Percentiles rank a stretch among this genome's conserved stretches.
phyloP scores from a whole-genome alignment of 2,113 vertebrate species.

The Ictalurus punctatus region DNA sequence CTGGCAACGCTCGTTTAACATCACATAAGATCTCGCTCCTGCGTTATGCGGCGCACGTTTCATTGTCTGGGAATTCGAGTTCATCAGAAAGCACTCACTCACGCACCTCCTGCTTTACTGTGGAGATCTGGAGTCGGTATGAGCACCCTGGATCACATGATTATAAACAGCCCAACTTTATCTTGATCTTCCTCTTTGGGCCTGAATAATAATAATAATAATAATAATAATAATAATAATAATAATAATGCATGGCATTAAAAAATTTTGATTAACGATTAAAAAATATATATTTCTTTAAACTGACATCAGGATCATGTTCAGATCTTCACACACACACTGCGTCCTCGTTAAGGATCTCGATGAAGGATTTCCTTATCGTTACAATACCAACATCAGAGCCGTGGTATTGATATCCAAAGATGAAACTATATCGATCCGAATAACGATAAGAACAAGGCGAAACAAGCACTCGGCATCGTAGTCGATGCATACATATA shows the following conservation, averaged over 20 bases:
- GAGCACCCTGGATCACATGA: background rate
- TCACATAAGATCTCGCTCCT: background rate
- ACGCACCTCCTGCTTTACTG: background rate
- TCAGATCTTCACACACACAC: background rate
- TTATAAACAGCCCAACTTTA: background rate
- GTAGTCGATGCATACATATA: background rate
- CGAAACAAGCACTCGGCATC: background rate
- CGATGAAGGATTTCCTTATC: background rate
- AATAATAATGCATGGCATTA: too few relatives aligned
- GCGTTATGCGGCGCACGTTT: background rate
- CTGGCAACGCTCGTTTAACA: conserved; percentile 20
- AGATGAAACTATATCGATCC: background rate
- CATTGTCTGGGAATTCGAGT: background rate
- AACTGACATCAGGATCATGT: too few relatives aligned
- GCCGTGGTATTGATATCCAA: background rate
- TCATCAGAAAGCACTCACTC: background rate
- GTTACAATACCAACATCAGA: background rate
- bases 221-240: background rate
- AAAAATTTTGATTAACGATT: background rate
- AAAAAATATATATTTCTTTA: too few relatives aligned
- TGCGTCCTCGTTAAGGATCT: background rate
- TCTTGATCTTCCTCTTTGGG: background rate
- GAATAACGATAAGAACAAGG: background rate
- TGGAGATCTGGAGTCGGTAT: background rate
- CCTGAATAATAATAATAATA: background rate